Base-by-base conservation (phyloP, 1,140 invertebrate genomes). In the Drosophila aff. region DNA sequence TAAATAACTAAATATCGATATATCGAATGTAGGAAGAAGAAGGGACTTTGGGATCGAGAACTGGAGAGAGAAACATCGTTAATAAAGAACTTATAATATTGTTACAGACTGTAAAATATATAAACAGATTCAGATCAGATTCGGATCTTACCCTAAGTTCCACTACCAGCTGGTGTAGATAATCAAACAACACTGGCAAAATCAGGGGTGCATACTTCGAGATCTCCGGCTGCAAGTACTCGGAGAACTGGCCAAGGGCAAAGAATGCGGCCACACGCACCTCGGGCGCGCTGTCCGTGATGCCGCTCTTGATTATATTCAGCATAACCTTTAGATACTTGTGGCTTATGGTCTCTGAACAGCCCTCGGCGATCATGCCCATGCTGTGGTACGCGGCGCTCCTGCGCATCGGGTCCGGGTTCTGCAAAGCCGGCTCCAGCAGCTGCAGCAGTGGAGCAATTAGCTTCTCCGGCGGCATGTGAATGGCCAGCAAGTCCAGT, bases 171-270 rank as follows among this genome's bases (percentile, higher is more conserved):
- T 96, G 94, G 18, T 94, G 93, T 2, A 97, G 92, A 78, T 95
- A 96, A 53, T 96, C 94, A 81, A 97, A 96, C 0, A 97, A 92
- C 31, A 97, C 94, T 2, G 97, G 97, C 38, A 98, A 85, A 18
- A 97, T 86, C 72, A 97, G 94, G 2, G 94, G 92, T 0, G 96
- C 95, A 91, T 95, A 97, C 57, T 95, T 94, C 59, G 95, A 96
- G 31, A 97, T 96, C 16, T 95, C 94, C 1, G 95, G 95, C 92
- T 97, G 97, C 23, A 98, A 92, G 94, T 96, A 95, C 92, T 97
- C 96, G 0, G 96, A 95, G 92, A 97, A 97, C 91, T 97, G 96
- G 0, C 96, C 97, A 2, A 97, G 93, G 2, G 96, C 96, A 93
- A 96, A 97, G 13, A 98, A 94, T 0, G 96, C 96, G 8, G 96